phyloP scores from a whole-genome alignment of 1,140 invertebrate genomes.

The Halyomorpha halys region DNA sequence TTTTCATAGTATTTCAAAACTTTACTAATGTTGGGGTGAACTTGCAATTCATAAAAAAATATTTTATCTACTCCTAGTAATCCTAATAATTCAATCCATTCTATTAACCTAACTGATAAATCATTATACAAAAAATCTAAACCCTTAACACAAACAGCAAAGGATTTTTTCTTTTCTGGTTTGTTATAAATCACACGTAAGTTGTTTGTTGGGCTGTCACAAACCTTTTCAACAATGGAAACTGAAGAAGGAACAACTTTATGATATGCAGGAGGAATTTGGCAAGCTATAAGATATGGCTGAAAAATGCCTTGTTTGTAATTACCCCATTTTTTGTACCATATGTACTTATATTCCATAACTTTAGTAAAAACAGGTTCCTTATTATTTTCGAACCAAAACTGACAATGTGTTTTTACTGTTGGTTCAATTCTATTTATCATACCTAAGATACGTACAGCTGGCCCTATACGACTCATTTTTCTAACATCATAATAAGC shows the following conservation, averaged over 20 bases:
- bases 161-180: constrained; percentile 52
- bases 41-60: constrained; percentile 80
- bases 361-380: constrained; percentile 67
- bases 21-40: constrained; percentile 84
- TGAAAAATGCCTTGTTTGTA: constrained; percentile 86
- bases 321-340: constrained; percentile 90
- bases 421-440: constrained; percentile 77
- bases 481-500: constrained; percentile 78
- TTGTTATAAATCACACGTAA: constrained; percentile 74
- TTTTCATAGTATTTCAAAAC: constrained; percentile 71
- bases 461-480: constrained; percentile 62
- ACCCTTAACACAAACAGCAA: constrained; percentile 90
- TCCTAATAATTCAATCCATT: constrained; percentile 85
- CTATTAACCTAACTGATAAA: constrained; percentile 76
- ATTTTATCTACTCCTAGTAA: constrained; percentile 85
- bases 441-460: constrained; percentile 79
- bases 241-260: constrained; percentile 68
- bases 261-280: constrained; percentile 63
- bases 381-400: constrained; percentile 79
- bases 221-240: constrained; percentile 72
- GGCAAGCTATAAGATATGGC: constrained; percentile 81
- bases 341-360: constrained; percentile 86
- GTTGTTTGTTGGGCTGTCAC: constrained; percentile 77
- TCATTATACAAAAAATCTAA: constrained; percentile 87
- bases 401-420: constrained; percentile 71